Percentiles rank a stretch among this genome's conserved stretches.
Evolutionary conservation across 2,888 invertebrate genomes (phyloP).

Genomic region (Nomada ruficornis): DNA sequence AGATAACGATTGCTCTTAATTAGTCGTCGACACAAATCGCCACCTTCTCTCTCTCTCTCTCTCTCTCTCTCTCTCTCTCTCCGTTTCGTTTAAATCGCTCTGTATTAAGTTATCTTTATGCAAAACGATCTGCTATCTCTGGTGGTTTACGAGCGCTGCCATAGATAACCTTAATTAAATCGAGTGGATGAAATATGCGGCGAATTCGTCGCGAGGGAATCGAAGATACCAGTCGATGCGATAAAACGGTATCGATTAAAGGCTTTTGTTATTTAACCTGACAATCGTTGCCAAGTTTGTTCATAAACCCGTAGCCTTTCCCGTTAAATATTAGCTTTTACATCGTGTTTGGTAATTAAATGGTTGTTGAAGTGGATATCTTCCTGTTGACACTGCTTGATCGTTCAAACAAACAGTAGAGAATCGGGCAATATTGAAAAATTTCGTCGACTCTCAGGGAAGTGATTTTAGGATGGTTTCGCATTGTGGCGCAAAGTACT

Average conservation of each 20-base stretch:
- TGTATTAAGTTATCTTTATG: slow-evolving; percentile 48
- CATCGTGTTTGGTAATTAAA: too few relatives aligned
- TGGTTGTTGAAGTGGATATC: too few relatives aligned
- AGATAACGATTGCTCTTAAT: slow-evolving; percentile 61
- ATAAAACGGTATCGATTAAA: slow-evolving; percentile 23
- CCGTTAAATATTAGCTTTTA: too few relatives aligned
- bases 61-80: too few relatives aligned
- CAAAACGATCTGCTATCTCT: slow-evolving; percentile 55
- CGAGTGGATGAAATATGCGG: slow-evolving; percentile 45
- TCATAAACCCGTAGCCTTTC: too few relatives aligned
- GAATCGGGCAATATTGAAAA: too few relatives aligned
- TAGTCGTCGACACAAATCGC: slow-evolving; percentile 50
- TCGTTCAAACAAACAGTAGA: too few relatives aligned
- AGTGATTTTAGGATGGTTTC: too few relatives aligned
- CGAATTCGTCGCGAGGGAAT: slow-evolving; percentile 28
- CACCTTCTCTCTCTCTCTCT: not conserved
- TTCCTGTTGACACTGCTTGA: too few relatives aligned
- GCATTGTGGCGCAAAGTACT: too few relatives aligned
- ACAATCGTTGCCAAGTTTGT: not conserved
- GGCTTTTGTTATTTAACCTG: slow-evolving; percentile 14
- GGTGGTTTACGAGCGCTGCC: slow-evolving; percentile 48
- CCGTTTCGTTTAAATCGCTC: slow-evolving; percentile 13
- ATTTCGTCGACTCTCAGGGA: too few relatives aligned
- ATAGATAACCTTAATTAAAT: slow-evolving; percentile 60
- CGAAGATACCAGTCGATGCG: slow-evolving; percentile 19